Percentiles rank a stretch among this genome's conserved stretches.
Conservation (phyloP, 2,888 invertebrate genomes). For the Clistopyga incitator region DNA sequence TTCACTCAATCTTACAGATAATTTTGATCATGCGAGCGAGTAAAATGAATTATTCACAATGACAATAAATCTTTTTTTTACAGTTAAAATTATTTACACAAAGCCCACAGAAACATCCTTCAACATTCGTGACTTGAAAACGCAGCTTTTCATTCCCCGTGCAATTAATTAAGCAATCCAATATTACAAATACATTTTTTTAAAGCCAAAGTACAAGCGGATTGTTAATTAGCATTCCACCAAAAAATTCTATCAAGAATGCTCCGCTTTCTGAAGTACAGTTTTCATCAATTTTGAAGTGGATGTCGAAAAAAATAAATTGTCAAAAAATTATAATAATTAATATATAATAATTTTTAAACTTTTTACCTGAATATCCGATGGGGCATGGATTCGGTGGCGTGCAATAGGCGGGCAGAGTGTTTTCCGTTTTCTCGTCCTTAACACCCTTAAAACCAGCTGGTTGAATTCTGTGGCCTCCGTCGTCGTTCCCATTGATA, state of each 20-base stretch:
- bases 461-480: slow-evolving; percentile 80
- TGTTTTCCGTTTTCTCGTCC: slow-evolving; percentile 95
- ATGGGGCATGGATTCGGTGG: slow-evolving; percentile 99
- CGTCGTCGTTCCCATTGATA: slow-evolving; percentile 85
- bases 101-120: no score
- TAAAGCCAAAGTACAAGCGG: no score
- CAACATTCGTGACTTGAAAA: no score
- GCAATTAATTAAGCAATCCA: not conserved
- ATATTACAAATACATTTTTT: not conserved
- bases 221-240: no score
- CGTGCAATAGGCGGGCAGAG: slow-evolving; percentile 98
- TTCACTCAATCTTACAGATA: no score
- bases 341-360: not conserved
- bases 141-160: not conserved
- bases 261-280: not conserved
- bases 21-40: no score
- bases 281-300: not conserved
- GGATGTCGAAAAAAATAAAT: not conserved
- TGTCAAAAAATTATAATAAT: no score
- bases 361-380: slow-evolving; percentile 91
- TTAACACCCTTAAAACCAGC: slow-evolving; percentile 86
- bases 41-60: no score
- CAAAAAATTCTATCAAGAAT: not conserved
- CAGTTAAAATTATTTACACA: no score
- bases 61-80: no score